Evolutionary conservation across 2,888 invertebrate genomes (phyloP), one percentile per base, ranked within the genome.

Genomic region (Hyposoter didymator): DNA sequence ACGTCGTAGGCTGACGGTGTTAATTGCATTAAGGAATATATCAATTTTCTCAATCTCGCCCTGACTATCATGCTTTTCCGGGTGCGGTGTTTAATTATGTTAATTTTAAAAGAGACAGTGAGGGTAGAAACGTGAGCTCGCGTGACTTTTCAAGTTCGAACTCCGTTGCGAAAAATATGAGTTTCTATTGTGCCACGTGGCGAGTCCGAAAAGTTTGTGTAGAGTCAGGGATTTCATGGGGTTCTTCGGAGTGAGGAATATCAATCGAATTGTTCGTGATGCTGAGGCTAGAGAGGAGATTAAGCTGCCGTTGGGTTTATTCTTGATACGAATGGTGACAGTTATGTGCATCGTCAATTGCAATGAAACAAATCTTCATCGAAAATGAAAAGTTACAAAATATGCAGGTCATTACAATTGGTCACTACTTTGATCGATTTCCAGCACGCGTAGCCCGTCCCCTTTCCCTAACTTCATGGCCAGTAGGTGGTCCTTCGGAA

Each of bases 91-190:
- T 62, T 64, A 7, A 28, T 14, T n/a, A 62, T 43, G 28, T 28
- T 22, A 59, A 19, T 7, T 62, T 47, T 19, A 6, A 69, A 28
- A 47, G 45, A 47, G 59, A 69, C 12, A 47, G 35, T 32, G 32
- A 55, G 39, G 32, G 78, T 28, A 14, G n/a, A 55, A 14, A 69
- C 43, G 14, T 69, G 35, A 45, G 64, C 45, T 82, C 39, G 66
- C 78, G 82, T 78, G 78, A 82, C 82, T 70, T 35, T 43, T 39
- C 78, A 78, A 82, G 82, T 78, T 82, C 66, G 78, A 82, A 78
- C 78, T 78, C 78, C 52, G 45, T 82, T 39, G 66, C 35, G 39
- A 45, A 75, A 72, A n/a, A 43, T 55, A 14, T 49, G 19, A 35
- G 19, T 55, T 52, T 52, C 52, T 7, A n/a, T 67, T 75, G 22